Base-by-base conservation (phyloP, 1,140 invertebrate species). In the Saccostrea cuccullata region DNA sequence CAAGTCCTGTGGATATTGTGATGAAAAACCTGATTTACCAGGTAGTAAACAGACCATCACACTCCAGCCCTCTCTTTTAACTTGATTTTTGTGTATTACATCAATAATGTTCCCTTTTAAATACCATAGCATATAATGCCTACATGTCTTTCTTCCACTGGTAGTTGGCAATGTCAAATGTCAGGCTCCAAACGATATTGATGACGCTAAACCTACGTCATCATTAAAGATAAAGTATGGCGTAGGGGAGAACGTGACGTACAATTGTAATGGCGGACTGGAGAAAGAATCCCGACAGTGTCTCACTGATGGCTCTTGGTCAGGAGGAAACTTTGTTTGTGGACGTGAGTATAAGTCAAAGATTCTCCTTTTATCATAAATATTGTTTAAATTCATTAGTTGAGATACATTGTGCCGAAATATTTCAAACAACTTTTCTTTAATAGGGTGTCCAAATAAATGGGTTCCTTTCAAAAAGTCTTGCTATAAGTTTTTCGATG, bases 1-100 rank as follows among this genome's bases (percentile, higher is more conserved):
- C n/a, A 30, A 89, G 30, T 84, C 58, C 17, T 89, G 88, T 89
- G 85, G 85, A 20, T 89, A 64, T 84, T 89, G 88, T 84, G 23
- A 23, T 6, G 64, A 30, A 30, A 36, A n/a, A 58, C 47, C 36
- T 30, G 17, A 70, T 30, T 55, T 23, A 56, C 58, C 88, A 86
- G 88, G 88, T 89, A 86, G 64, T 55, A 0, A 47, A 47, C 0
- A 0, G 5, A 47, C 47, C 47, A 47, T 1, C 47, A 47, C 0
- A 47, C 5, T 9, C 47, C 9, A 47, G 47, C 5, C 9, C 47
- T 47, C 47, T 47, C 47, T 6, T 47, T 47, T 47, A 47, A 9
- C 9, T 47, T 47, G 47, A 47, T 47, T 47, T 0, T 47, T 47
- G 47, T 6, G 47, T 47, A 8, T 47, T 3, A 2, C 30, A 36